Percentiles rank a stretch among this genome's conserved stretches.
Conservation (phyloP, 2,888 invertebrate species). For the Scaptomyza caliginosa region DNA sequence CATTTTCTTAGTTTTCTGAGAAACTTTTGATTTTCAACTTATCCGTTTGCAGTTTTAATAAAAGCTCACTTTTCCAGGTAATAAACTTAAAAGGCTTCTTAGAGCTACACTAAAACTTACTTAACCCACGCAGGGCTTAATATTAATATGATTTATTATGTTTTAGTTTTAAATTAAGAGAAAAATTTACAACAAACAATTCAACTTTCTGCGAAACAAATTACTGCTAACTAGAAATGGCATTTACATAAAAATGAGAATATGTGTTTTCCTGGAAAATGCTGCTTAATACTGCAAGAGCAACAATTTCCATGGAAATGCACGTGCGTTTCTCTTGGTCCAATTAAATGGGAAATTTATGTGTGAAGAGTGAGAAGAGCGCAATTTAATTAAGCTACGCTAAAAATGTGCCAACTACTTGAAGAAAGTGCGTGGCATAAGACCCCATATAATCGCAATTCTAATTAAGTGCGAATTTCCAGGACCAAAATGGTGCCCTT, state of each 20-base stretch:
- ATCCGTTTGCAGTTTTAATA: too few relatives aligned
- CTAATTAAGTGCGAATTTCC: conserved; percentile 75
- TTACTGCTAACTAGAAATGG: background rate
- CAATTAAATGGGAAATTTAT: conserved; percentile 37
- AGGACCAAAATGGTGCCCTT: conserved; percentile 27
- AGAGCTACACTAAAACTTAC: too few relatives aligned
- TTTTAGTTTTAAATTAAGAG: too few relatives aligned
- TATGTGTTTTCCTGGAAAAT: background rate
- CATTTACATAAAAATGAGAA: background rate
- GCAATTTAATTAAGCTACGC: conserved; percentile 52
- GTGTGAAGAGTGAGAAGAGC: background rate
- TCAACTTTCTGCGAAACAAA: background rate
- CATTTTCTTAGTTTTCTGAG: too few relatives aligned
- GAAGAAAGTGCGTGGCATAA: conserved; percentile 40
- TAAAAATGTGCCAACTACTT: conserved; percentile 56
- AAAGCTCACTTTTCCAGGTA: too few relatives aligned
- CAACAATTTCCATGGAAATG: conserved; percentile 1
- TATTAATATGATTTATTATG: background rate
- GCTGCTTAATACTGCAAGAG: conserved; percentile 12
- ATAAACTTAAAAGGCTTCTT: too few relatives aligned
- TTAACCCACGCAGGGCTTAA: too few relatives aligned
- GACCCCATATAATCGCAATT: conserved; percentile 73
- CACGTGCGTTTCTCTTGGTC: conserved; percentile 14
- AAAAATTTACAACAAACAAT: too few relatives aligned
- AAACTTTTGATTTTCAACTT: too few relatives aligned